Base-by-base conservation (phyloP, 1,140 invertebrate species). In the Rhopalosiphum padi region DNA sequence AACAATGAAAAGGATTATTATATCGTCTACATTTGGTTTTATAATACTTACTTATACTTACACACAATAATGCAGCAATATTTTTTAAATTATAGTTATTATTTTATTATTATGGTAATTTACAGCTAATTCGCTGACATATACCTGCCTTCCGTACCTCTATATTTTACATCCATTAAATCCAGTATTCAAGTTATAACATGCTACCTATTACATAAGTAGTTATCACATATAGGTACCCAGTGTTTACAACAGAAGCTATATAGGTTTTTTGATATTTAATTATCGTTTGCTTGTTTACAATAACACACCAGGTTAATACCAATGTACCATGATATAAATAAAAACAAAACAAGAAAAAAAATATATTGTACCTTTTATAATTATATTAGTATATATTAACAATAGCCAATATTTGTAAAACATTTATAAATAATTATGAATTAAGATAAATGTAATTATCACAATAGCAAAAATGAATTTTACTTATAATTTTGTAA, bases 51-150 rank as follows among this genome's bases (percentile, higher is more conserved):
- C 15, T n/a, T n/a, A 1, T 25, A 55, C 25, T 25, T 55, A 77
- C n/a, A 77, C 30, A 77, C 6, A n/a, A 77, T 77, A 77, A 68
- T n/a, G 60, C 30, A n/a, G 15, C 11, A 1, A 35, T 77, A 77
- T 77, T 77, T 68, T 77, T 77, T n/a, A n/a, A 77, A 77, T 77
- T 77, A 77, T 77, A 77, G 60, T n/a, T 77, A 77, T 77, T n/a
- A 77, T 77, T 77, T 18, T 77, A 68, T n/a, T 68, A 18, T 68
- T n/a, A 68, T 68, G 60, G 11, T 68, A 15, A 68, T 68, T 68
- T 30, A 68, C 60, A 68, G 55, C n/a, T 68, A 68, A 68, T 68
- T 68, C 23, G 60, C 11, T 18, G 60, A 21, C 60, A n/a, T 77
- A n/a, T 77, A n/a, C 60, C 60, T 68, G 25, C 25, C 55, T 25